Conservation (phyloP, 2,797 vertebrate genomes). For the Myotis daubentonii region DNA sequence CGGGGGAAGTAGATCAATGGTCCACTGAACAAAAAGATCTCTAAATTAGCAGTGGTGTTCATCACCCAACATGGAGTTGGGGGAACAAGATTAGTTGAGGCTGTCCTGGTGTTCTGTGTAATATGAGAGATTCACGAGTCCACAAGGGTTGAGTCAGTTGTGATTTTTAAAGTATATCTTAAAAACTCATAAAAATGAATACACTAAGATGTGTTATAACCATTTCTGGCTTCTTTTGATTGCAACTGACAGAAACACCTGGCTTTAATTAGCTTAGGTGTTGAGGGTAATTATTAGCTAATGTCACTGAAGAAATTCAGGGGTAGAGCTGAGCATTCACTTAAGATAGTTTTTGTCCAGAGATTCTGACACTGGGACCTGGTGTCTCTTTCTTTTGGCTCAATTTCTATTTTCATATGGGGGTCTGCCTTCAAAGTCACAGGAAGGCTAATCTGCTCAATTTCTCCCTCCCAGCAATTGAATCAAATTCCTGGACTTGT, state of each 20-base stretch:
- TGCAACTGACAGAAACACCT: neutral
- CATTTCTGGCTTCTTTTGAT: neutral
- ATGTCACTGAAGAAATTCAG: neutral
- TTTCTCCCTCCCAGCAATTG: neutral
- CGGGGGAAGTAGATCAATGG: neutral
- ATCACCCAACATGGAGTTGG: neutral
- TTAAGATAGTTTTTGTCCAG: neutral
- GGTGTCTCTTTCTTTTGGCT: neutral
- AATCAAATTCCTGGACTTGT: neutral
- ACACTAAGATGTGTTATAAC: neutral
- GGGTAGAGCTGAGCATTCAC: neutral
- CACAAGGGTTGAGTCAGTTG: neutral
- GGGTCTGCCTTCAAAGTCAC: neutral
- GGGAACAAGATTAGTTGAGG: neutral
- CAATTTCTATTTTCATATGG: neutral
- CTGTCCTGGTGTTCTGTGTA: neutral
- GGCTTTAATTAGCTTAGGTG: neutral
- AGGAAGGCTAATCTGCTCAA: neutral
- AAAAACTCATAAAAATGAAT: neutral
- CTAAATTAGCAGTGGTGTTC: neutral
- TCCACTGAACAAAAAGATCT: neutral
- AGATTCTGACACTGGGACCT: neutral
- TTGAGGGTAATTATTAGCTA: neutral
- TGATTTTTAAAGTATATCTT: constrained; percentile 1
- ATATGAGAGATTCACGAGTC: neutral